A percentile compares a stretch with the other conserved stretches of the same genome.
Evolutionary conservation across 2,797 vertebrate genomes (phyloP).

Genomic region (Hippoglossus hippoglossus): DNA sequence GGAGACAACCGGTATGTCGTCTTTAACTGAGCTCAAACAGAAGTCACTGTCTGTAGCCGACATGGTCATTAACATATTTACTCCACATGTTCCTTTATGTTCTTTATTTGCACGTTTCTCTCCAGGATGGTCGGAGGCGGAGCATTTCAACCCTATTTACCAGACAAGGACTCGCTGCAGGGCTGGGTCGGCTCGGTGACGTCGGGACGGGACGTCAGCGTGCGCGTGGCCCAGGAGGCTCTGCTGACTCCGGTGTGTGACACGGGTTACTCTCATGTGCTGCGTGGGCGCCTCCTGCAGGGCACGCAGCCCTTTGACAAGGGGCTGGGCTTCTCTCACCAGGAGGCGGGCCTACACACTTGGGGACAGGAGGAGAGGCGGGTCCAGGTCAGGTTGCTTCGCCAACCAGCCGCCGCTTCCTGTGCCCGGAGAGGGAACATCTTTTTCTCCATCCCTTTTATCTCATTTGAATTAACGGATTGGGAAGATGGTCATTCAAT

Average conservation of each 20-base stretch:
- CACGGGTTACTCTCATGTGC: constrained; percentile 82
- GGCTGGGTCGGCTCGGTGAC: constrained; percentile 80
- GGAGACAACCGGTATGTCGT: constrained; percentile 78
- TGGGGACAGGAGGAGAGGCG: constrained; percentile 80
- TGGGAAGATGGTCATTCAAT: constrained; percentile 23
- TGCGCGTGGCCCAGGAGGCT: constrained; percentile 81
- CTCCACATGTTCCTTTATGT: constrained; percentile 42
- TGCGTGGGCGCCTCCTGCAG: constrained; percentile 78
- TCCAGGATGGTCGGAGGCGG: constrained; percentile 82
- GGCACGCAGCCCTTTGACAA: constrained; percentile 79
- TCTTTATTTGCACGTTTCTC: background rate
- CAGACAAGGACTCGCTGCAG: constrained; percentile 84
- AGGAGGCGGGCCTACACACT: constrained; percentile 67
- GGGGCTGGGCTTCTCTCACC: constrained; percentile 72
- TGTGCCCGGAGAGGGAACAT: constrained; percentile 62
- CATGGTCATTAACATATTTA: background rate
- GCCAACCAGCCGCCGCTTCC: constrained; percentile 59
- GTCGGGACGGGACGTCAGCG: constrained; percentile 67
- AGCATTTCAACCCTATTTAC: constrained; percentile 87
- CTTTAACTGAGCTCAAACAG: background rate
- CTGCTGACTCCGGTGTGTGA: constrained; percentile 83
- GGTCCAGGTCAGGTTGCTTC: constrained; percentile 78
- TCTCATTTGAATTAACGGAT: constrained; percentile 32
- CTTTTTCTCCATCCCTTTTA: constrained; percentile 52
- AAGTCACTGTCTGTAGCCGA: background rate